A percentile compares a stretch with the other conserved stretches of the same genome.
phyloP scores from a whole-genome alignment of 2,113 vertebrate genomes.

The Eublepharis macularius region DNA sequence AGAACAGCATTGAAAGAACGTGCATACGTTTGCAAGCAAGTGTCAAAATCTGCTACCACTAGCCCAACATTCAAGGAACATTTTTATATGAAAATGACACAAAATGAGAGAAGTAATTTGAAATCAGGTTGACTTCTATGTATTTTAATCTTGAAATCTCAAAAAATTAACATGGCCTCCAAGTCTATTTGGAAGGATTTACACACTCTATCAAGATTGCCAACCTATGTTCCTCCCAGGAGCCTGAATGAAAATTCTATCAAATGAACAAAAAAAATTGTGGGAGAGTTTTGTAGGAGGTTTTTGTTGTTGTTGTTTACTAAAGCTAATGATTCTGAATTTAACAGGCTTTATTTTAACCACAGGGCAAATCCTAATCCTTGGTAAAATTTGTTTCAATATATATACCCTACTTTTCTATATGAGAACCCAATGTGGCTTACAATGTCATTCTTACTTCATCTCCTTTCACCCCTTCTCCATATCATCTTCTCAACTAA shows the following conservation, averaged over 20 bases:
- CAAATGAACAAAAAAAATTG: background rate
- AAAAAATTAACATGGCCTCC: background rate
- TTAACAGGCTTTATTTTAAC: background rate
- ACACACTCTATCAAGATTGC: background rate
- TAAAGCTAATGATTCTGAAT: background rate
- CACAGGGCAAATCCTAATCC: no score
- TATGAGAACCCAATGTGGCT: no score
- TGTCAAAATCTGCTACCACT: no score
- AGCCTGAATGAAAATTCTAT: background rate
- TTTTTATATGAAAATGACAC: background rate
- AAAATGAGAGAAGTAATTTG: background rate
- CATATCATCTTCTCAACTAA: background rate
- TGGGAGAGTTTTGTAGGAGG: no score
- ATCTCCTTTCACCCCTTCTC: background rate
- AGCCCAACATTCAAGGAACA: background rate
- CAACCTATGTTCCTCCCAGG: background rate
- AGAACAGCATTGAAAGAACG: no score
- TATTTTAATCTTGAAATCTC: background rate
- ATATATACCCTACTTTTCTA: no score
- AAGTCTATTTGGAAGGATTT: background rate
- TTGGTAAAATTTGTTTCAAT: background rate
- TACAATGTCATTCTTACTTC: background rate
- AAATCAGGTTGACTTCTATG: background rate
- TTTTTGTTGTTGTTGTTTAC: no score
- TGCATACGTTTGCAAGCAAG: no score